These are phyloP conservation scores for Microchrysa polita DNA, from an alignment of 2,888 invertebrate genomes.

Conservation along the genomic window DNA sequence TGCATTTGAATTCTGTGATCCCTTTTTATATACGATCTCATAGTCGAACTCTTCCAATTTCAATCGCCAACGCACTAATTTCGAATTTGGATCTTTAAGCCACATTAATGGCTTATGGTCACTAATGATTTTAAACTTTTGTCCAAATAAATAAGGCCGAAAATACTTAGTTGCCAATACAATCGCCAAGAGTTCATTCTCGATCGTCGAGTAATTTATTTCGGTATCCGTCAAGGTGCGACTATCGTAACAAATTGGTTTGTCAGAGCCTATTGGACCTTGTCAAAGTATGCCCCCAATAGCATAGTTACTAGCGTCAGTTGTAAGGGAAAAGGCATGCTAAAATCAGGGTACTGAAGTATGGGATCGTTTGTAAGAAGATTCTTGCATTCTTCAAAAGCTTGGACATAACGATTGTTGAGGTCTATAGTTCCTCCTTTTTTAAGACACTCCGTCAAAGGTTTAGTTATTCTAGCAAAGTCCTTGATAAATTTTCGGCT, in stretches of 20 bases:
- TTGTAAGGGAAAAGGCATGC: slow-evolving; percentile 54
- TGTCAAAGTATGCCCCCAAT: slow-evolving; percentile 54
- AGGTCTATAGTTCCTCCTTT: not conserved
- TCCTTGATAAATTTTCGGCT: slow-evolving; percentile 19
- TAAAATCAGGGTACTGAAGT: slow-evolving; percentile 58
- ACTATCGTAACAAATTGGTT: slow-evolving; percentile 55
- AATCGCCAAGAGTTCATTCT: slow-evolving; percentile 58
- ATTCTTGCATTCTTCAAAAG: slow-evolving; percentile 19
- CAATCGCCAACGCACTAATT: slow-evolving; percentile 58
- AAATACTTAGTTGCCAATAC: slow-evolving; percentile 58
- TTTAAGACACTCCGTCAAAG: slow-evolving; percentile 11
- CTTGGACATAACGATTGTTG: slow-evolving; percentile 10
- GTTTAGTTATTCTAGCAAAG: slow-evolving; percentile 18
- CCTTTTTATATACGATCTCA: slow-evolving; percentile 48
- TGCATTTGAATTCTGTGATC: slow-evolving; percentile 41
- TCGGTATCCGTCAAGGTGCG: slow-evolving; percentile 52
- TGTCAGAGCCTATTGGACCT: slow-evolving; percentile 46
- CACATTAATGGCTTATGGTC: slow-evolving; percentile 61
- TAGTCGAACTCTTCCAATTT: slow-evolving; percentile 56
- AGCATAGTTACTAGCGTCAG: slow-evolving; percentile 54
- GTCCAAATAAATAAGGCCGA: slow-evolving; percentile 57
- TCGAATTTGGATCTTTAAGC: slow-evolving; percentile 60
- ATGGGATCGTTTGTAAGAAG: slow-evolving; percentile 50
- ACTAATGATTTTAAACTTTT: slow-evolving; percentile 59
- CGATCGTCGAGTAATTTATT: slow-evolving; percentile 54